Evolutionary conservation across 2,797 vertebrate species (phyloP).

Genomic region (Sebastes iracundus): DNA sequence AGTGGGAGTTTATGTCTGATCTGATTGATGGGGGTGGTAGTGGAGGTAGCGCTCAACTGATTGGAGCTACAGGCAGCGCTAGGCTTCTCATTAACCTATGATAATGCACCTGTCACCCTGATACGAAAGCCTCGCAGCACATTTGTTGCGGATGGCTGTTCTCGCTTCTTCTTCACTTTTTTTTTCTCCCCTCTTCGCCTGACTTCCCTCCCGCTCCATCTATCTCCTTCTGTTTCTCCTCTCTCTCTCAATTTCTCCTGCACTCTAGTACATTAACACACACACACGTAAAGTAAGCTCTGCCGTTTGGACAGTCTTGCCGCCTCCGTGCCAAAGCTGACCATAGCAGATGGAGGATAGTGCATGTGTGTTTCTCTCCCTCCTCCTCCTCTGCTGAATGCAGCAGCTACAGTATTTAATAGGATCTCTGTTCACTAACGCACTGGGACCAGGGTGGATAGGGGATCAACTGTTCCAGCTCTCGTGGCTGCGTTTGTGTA

Average conservation of each 20-base stretch:
- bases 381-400: neutral
- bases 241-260: constrained; percentile 10
- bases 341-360: constrained; percentile 61
- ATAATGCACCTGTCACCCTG: constrained; percentile 77
- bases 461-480: constrained; percentile 32
- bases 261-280: neutral
- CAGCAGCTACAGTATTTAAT: constrained; percentile 52
- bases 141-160: constrained; percentile 57
- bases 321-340: constrained; percentile 51
- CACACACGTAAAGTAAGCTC: constrained; percentile 6
- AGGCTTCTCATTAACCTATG: constrained; percentile 80
- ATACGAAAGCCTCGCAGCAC: constrained; percentile 52
- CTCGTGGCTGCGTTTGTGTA: constrained; percentile 38
- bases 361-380: neutral
- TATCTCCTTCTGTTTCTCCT: constrained; percentile 23
- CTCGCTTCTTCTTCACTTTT: constrained; percentile 1
- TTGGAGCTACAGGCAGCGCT: constrained; percentile 69
- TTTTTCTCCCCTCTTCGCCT: neutral
- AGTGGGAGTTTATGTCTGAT: constrained; percentile 51
- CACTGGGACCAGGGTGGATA: constrained; percentile 34
- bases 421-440: constrained; percentile 51
- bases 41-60: constrained; percentile 48
- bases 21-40: constrained; percentile 71
- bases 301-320: constrained; percentile 20
- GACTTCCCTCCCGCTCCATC: constrained; percentile 17